Percentiles rank a stretch among this genome's conserved stretches.
Evolutionary conservation across 2,113 vertebrate genomes (phyloP).

Genomic region (Pelecanoides urinatrix): DNA sequence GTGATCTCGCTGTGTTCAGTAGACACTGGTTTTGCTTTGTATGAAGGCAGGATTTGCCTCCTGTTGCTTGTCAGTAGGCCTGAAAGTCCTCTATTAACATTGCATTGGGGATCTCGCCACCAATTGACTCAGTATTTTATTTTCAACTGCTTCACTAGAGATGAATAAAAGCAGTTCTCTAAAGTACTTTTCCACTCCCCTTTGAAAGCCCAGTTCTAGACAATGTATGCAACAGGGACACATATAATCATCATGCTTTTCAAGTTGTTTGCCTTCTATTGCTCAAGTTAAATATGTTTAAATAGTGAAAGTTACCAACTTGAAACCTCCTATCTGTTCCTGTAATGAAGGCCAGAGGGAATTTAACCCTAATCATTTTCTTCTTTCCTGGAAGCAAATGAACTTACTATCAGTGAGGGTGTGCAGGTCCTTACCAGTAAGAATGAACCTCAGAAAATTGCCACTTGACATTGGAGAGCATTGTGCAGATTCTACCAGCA

Average conservation of each 20-base stretch:
- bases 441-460: conserved; percentile 42
- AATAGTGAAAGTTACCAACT: conserved; percentile 12
- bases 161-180: background rate
- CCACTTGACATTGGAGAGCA: conserved; percentile 31
- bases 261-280: background rate
- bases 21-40: background rate
- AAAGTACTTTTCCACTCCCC: background rate
- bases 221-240: background rate
- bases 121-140: background rate
- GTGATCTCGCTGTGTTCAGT: background rate
- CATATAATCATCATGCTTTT: background rate
- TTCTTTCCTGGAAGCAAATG: background rate
- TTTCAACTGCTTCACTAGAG: background rate
- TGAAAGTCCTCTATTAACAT: background rate
- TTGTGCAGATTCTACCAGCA: background rate
- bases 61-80: background rate
- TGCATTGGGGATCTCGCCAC: background rate
- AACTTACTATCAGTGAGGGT: background rate
- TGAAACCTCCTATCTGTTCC: background rate
- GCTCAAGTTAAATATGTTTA: conserved; percentile 25
- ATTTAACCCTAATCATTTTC: conserved; percentile 23
- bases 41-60: background rate
- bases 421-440: background rate
- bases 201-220: background rate
- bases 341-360: conserved; percentile 50